Evolutionary conservation across 2,888 invertebrate genomes (phyloP), one percentile per base, ranked within the genome.

Genomic region (Hypercompe scribonia): DNA sequence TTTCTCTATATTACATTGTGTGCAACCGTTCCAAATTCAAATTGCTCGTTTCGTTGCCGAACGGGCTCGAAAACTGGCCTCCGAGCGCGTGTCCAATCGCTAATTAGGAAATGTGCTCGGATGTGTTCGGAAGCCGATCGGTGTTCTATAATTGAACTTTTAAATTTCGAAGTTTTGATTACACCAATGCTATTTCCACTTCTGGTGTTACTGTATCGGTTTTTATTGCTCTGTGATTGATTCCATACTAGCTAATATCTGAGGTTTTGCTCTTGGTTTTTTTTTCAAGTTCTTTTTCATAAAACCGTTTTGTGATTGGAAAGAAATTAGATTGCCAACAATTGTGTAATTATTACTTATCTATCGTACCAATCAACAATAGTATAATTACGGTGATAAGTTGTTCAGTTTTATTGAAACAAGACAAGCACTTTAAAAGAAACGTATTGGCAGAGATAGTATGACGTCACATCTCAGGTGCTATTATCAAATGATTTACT

Each of bases 81-180:
- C 89, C 91, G 91, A 89, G 91, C 93, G 95, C 94, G 95, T 94
- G 94, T 92, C 95, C 94, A 95, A 95, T 95, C 93, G 94, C 93
- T 95, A 95, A 95, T 95, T 94, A 94, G 95, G 91, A 92, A 94
- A 93, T 93, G 93, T 93, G 92, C 91, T 92, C 92, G 81, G 83
- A 83, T 85, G 73, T 84, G 82, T 84, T 84, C 95, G 93, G 95
- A 94, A 95, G 95, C 95, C 92, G 93, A 94, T 93, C 91, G 91
- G 85, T 85, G 88, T 89, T 90, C 90, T 88, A 90, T 94, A 95
- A 95, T 95, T 94, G 93, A 95, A 93, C 89, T 93, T 93, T 92
- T 89, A 92, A 92, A 91, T 89, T 91, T 91, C 91, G 91, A 93
- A 93, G 93, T 94, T 92, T 92, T 88, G 90, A 94, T 94, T 94